Evolutionary conservation across 2,888 invertebrate genomes (phyloP).

Genomic region (Macaria notata): DNA sequence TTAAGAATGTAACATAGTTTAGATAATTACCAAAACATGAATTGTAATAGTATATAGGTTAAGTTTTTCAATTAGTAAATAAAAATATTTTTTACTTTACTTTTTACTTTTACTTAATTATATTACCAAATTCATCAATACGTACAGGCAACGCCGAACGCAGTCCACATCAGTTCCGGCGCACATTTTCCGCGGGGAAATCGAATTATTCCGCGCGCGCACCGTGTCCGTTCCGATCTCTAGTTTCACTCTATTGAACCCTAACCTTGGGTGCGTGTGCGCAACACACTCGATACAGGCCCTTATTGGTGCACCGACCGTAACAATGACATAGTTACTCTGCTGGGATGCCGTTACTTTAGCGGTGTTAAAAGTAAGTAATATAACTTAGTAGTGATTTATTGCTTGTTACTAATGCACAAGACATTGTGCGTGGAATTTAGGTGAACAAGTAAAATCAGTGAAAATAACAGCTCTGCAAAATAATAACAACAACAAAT

Average conservation of each 20-base stretch:
- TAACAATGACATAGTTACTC: conserved; percentile 1
- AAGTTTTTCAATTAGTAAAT: too few relatives aligned
- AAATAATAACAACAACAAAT: too few relatives aligned
- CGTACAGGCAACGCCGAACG: conserved; percentile 3
- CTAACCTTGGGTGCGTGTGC: conserved; percentile 31
- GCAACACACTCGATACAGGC: conserved; percentile 7
- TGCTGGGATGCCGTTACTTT: not conserved
- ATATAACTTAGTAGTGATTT: too few relatives aligned
- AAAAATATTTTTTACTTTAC: too few relatives aligned
- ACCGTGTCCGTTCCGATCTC: conserved; percentile 38
- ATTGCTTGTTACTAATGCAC: too few relatives aligned
- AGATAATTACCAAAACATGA: too few relatives aligned
- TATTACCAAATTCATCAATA: conserved; percentile 8
- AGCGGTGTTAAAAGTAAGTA: not conserved
- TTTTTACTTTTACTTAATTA: too few relatives aligned
- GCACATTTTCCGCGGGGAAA: conserved; percentile 34
- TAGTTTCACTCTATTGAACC: conserved; percentile 38
- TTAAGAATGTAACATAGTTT: too few relatives aligned
- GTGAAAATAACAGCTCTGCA: too few relatives aligned
- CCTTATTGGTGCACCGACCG: conserved; percentile 3
- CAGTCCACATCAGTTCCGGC: conserved; percentile 28
- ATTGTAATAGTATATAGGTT: too few relatives aligned
- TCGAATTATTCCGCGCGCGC: conserved; percentile 32
- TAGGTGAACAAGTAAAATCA: too few relatives aligned
- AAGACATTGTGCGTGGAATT: too few relatives aligned